Percentiles rank a stretch among this genome's conserved stretches.
Evolutionary conservation across 2,797 vertebrate species (phyloP).

Genomic region (Balearica regulorum): DNA sequence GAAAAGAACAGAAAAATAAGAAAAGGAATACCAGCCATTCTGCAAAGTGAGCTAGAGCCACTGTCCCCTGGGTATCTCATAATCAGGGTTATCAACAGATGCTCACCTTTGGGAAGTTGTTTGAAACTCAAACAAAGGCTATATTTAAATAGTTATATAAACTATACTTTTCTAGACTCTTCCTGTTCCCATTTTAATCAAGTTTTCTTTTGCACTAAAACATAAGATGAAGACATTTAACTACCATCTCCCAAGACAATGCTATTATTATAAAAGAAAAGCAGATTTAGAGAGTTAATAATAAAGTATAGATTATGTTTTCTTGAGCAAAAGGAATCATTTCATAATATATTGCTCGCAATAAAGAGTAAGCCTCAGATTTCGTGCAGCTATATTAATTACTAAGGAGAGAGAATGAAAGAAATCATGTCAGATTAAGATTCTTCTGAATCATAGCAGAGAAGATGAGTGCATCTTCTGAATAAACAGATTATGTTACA

Average conservation of each 20-base stretch:
- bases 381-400: constrained; percentile 62
- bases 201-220: not conserved
- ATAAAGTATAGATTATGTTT: constrained; percentile 12
- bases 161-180: not conserved
- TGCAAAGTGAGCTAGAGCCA: not conserved
- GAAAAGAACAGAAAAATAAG: not conserved
- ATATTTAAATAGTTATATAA: not conserved
- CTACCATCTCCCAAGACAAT: not conserved
- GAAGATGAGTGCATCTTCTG: constrained; percentile 26
- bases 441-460: constrained; percentile 41
- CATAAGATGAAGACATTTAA: not conserved
- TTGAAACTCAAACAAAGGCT: not conserved
- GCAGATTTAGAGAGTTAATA: constrained; percentile 57
- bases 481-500: constrained; percentile 45
- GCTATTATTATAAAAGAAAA: not conserved
- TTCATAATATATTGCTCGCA: constrained; percentile 48
- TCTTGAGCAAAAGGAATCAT: constrained; percentile 11
- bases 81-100: not conserved
- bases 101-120: not conserved
- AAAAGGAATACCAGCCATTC: not conserved
- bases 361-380: constrained; percentile 49
- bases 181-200: not conserved
- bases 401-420: constrained; percentile 44
- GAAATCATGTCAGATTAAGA: constrained; percentile 44
- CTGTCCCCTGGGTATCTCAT: not conserved